These are phyloP conservation scores for Drosophila elegans DNA, from an alignment of 1,140 invertebrate genomes.

Conservation along the genomic window DNA sequence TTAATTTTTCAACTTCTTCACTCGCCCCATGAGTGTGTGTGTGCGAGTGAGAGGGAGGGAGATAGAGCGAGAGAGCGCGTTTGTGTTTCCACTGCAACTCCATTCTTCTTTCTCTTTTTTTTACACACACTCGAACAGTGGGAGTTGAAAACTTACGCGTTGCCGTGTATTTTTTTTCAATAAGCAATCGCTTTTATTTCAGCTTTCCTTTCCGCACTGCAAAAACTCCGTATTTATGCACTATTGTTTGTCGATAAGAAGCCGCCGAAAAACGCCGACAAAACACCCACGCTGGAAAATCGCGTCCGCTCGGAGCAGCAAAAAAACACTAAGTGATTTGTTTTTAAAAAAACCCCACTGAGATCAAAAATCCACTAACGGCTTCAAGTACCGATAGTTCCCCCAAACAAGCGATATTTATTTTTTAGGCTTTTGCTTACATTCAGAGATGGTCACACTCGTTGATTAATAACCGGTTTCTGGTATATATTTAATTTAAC, in stretches of 20 bases:
- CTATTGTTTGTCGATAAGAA: constrained; percentile 37
- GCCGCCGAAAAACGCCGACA: constrained; percentile 61
- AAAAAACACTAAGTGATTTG: too few species aligned
- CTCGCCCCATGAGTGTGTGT: constrained; percentile 28
- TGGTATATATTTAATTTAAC: too few species aligned
- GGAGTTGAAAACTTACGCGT: constrained; percentile 57
- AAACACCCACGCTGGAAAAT: constrained; percentile 43
- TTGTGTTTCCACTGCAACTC: constrained; percentile 77
- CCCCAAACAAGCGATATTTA: too few species aligned
- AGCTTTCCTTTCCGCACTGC: constrained; percentile 39
- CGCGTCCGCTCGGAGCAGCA: constrained; percentile 21
- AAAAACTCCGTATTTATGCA: constrained; percentile 9
- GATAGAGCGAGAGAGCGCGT: constrained; percentile 27
- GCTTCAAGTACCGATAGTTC: too few species aligned
- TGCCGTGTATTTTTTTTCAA: constrained; percentile 26
- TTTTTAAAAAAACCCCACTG: too few species aligned
- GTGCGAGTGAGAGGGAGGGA: constrained; percentile 17
- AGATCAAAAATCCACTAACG: too few species aligned
- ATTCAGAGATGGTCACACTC: too few species aligned
- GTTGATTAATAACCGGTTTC: too few species aligned
- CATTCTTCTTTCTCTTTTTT: constrained; percentile 74
- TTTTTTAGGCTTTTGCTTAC: too few species aligned
- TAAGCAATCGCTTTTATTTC: constrained; percentile 38
- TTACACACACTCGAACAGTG: constrained; percentile 31
- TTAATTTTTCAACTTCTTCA: constrained; percentile 71